Conservation (phyloP, 2,113 vertebrate genomes). For the Sapayoa aenigma region DNA sequence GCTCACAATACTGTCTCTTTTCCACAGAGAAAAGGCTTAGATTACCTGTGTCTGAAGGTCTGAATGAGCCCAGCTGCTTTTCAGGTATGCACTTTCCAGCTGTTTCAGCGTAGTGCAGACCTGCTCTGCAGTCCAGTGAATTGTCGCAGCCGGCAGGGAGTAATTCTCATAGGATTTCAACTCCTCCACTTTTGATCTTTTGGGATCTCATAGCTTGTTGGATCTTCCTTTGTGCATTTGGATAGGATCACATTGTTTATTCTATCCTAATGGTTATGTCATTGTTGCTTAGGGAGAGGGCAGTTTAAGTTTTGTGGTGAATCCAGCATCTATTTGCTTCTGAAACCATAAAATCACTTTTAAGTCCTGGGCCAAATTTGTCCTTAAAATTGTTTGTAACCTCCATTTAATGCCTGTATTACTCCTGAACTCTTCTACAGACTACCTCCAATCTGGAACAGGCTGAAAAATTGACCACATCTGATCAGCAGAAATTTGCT, state of each 20-base stretch:
- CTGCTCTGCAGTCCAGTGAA: background rate
- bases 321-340: background rate
- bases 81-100: background rate
- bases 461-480: background rate
- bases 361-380: background rate
- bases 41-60: background rate
- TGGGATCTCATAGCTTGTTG: background rate
- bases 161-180: background rate
- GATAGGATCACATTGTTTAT: background rate
- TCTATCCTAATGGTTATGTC: background rate
- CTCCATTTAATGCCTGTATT: background rate
- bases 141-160: background rate
- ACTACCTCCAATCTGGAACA: background rate
- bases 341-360: background rate
- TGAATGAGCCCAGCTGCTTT: background rate
- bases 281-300: background rate
- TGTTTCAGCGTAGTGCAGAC: background rate
- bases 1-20: background rate
- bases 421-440: background rate
- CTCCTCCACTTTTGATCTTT: background rate
- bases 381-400: background rate
- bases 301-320: background rate
- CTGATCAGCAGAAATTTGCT: background rate
- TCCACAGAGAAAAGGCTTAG: background rate
- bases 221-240: background rate